These are phyloP conservation scores for Mystacornis crossleyi DNA, from an alignment of 2,113 vertebrate genomes.

Conservation along the genomic window DNA sequence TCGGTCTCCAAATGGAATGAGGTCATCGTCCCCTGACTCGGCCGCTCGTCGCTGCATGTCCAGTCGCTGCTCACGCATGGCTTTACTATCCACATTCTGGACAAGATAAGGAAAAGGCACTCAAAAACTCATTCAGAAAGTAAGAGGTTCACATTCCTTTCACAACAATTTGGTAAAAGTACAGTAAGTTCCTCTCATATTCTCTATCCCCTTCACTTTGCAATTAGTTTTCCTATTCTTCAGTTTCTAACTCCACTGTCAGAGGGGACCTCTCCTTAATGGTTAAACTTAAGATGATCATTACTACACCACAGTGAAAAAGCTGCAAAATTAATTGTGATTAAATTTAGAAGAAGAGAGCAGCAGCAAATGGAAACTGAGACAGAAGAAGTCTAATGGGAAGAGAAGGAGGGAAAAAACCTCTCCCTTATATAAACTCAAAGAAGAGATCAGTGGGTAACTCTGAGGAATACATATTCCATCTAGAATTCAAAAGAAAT, in stretches of 20 bases:
- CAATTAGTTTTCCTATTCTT: background rate
- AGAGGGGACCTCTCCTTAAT: background rate
- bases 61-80: constrained; percentile 85
- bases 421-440: background rate
- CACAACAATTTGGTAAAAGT: background rate
- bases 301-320: background rate
- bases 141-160: background rate
- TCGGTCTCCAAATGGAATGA: constrained; percentile 95
- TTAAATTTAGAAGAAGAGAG: background rate
- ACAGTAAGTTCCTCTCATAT: background rate
- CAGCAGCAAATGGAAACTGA: background rate
- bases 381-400: background rate
- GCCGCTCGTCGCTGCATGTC: constrained; percentile 89
- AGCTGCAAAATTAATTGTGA: background rate
- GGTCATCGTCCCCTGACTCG: constrained; percentile 94
- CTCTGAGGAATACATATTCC: background rate
- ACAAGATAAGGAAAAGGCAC: background rate
- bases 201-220: background rate
- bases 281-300: background rate
- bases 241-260: background rate
- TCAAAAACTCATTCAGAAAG: background rate
- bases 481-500: background rate
- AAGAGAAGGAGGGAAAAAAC: background rate
- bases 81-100: constrained; percentile 91
- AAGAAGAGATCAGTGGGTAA: background rate